phyloP scores from a whole-genome alignment of 1,140 invertebrate species.

The Trinorchestia longiramus region DNA sequence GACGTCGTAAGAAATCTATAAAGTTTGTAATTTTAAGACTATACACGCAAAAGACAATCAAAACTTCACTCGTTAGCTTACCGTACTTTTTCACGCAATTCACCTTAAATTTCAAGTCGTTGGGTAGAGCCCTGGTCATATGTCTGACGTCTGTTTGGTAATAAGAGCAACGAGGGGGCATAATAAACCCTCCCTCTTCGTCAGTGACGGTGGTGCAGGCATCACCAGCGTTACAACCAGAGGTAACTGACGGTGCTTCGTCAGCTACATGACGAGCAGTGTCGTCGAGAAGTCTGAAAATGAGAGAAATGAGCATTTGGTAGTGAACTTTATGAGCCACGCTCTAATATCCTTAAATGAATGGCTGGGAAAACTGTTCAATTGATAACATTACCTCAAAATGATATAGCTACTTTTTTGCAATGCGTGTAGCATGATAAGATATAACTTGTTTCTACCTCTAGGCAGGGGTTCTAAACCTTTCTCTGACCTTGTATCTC shows the following conservation, averaged over 20 bases:
- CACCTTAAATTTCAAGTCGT: neutral
- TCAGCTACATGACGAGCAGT: no score
- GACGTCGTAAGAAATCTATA: neutral
- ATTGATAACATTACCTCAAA: neutral
- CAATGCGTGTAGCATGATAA: no score
- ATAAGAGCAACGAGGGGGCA: conserved; percentile 16
- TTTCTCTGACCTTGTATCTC: no score
- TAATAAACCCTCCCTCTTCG: neutral
- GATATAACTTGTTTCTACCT: no score
- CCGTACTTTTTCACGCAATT: neutral
- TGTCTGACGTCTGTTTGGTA: neutral
- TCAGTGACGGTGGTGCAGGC: neutral
- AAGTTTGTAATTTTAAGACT: neutral
- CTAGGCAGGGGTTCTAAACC: no score
- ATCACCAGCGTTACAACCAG: neutral
- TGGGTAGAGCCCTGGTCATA: neutral
- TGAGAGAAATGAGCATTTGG: neutral
- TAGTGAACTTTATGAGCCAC: neutral
- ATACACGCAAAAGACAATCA: neutral
- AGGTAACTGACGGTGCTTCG: neutral
- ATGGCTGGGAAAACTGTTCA: neutral
- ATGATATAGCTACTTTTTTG: neutral
- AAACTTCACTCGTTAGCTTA: neutral
- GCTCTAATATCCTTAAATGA: neutral
- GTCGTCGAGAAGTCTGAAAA: neutral